Evolutionary conservation across 2,797 vertebrate genomes (phyloP).

Genomic region (Myiotriccus ornatus): DNA sequence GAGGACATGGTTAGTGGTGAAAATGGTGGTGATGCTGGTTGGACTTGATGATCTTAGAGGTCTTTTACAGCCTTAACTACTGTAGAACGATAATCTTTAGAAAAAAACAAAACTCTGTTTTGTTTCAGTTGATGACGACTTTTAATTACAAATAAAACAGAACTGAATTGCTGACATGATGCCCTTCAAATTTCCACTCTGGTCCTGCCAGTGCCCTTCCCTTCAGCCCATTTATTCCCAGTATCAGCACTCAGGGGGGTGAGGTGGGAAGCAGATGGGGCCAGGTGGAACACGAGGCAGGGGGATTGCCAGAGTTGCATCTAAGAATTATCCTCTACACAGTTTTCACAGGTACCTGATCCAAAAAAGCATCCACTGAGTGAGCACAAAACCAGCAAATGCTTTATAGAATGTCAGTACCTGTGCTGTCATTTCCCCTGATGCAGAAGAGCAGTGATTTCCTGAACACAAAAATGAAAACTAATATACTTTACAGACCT

Average conservation of each 20-base stretch:
- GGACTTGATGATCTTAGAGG: not conserved
- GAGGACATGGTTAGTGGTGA: not conserved
- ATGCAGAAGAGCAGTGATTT: not conserved
- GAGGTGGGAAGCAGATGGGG: fast-evolving
- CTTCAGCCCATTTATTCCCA: not conserved
- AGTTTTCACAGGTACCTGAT: not conserved
- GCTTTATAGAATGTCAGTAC: not conserved
- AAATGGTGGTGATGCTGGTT: not conserved
- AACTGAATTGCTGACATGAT: fast-evolving
- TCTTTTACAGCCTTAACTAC: fast-evolving
- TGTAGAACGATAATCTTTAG: fast-evolving
- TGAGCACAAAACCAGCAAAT: not conserved
- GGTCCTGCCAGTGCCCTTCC: not conserved
- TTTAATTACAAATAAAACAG: not conserved
- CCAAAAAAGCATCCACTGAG: not conserved
- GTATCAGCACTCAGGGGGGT: fast-evolving
- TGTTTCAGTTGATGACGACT: not conserved
- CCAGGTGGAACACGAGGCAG: fast-evolving
- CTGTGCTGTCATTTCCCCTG: not conserved
- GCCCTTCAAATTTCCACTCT: not conserved
- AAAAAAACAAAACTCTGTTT: no score
- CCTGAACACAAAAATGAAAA: not conserved
- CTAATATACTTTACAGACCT: not conserved
- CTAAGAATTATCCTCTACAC: not conserved
- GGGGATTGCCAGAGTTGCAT: not conserved